Conservation (phyloP, 2,113 vertebrate species). For the Equus przewalskii region DNA sequence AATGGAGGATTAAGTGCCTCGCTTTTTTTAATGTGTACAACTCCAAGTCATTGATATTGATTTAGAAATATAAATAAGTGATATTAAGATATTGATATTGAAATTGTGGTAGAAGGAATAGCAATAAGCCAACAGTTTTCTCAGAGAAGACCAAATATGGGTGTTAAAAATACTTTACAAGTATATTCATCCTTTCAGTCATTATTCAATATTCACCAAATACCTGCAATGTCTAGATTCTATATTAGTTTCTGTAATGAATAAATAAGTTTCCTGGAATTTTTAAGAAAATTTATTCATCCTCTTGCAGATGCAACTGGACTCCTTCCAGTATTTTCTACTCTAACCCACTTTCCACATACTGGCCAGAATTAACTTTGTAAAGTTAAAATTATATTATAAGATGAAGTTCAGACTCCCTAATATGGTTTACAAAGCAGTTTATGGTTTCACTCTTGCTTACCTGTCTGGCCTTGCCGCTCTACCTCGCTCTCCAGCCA, state of each 20-base stretch:
- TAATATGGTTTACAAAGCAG: background rate
- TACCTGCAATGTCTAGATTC: background rate
- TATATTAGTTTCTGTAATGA: background rate
- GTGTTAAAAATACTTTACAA: background rate
- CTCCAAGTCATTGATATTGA: background rate
- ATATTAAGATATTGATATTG: background rate
- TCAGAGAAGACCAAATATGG: background rate
- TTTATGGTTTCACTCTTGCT: background rate
- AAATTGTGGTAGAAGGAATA: background rate
- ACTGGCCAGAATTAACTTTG: background rate
- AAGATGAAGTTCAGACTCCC: background rate
- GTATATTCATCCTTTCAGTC: background rate
- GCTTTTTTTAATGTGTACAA: background rate
- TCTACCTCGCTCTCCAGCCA: background rate
- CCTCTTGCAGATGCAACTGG: background rate
- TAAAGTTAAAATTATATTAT: background rate
- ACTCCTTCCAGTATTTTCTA: background rate
- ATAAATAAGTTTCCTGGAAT: background rate
- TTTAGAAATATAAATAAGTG: background rate
- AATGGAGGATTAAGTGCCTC: background rate
- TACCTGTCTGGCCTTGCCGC: too few relatives aligned
- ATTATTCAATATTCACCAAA: background rate
- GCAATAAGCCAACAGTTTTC: background rate
- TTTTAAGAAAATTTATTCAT: background rate
- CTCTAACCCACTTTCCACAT: background rate